Percentiles rank a stretch among this genome's conserved stretches.
phyloP scores from a whole-genome alignment of 2,113 vertebrate species.

The Rostratula benghalensis region DNA sequence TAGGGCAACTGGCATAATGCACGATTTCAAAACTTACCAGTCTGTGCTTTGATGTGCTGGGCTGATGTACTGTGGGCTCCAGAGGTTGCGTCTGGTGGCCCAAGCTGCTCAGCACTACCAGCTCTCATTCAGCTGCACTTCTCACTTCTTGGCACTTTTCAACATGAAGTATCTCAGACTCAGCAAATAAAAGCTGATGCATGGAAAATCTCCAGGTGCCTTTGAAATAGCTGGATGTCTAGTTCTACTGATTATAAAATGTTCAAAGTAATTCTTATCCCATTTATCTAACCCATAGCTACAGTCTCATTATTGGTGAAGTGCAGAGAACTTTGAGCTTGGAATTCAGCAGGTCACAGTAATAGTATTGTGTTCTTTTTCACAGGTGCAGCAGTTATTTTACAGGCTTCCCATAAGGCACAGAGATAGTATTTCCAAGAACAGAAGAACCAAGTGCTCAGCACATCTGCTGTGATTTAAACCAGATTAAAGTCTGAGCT shows the following conservation, averaged over 20 bases:
- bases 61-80: neutral
- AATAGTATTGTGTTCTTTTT: neutral
- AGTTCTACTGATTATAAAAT: neutral
- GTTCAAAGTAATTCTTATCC: neutral
- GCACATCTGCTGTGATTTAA: neutral
- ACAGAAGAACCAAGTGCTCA: neutral
- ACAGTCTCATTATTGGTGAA: neutral
- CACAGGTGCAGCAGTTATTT: neutral
- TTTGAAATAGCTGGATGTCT: neutral
- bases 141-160: neutral
- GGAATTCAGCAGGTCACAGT: neutral
- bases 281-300: neutral
- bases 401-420: neutral
- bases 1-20: neutral
- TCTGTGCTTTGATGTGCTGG: rapidly evolving
- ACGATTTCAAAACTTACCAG: neutral
- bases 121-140: neutral
- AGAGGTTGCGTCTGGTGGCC: neutral
- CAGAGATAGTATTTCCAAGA: neutral
- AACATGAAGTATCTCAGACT: neutral
- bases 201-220: neutral
- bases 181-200: neutral
- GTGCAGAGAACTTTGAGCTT: neutral
- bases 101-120: neutral
- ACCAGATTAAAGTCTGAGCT: neutral